Conservation (phyloP, 2,113 vertebrate genomes). For the Hystrix brachyura region DNA sequence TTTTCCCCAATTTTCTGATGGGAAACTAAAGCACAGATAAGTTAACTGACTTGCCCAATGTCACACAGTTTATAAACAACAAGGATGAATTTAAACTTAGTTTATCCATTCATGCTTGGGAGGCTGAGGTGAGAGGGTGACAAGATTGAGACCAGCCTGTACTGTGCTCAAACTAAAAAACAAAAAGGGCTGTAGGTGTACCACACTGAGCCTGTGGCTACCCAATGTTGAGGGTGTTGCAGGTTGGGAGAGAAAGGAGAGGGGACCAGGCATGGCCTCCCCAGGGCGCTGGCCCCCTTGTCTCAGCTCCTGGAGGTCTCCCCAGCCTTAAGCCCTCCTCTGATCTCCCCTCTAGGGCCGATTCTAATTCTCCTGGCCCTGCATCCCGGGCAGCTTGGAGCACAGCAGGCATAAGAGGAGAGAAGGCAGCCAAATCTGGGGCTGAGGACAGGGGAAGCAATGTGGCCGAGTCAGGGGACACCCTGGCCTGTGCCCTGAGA, state of each 20-base stretch:
- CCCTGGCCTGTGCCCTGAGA: not conserved
- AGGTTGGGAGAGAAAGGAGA: not conserved
- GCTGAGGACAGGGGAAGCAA: slow-evolving; percentile 39
- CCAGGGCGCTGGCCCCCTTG: not conserved
- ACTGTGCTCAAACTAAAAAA: not conserved
- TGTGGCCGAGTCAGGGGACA: not conserved
- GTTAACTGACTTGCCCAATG: not conserved
- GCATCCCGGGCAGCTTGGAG: slow-evolving; percentile 52
- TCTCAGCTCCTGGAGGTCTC: not conserved
- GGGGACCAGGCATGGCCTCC: not conserved
- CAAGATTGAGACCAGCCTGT: not conserved
- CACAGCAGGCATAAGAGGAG: slow-evolving; percentile 51
- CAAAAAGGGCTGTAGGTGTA: not conserved
- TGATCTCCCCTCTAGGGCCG: not conserved
- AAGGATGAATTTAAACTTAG: not conserved
- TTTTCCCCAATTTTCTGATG: slow-evolving; percentile 6
- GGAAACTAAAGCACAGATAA: slow-evolving; percentile 4
- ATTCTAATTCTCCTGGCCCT: not conserved
- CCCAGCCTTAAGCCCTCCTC: not conserved
- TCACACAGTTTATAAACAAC: slow-evolving; percentile 26
- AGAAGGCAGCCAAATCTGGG: slow-evolving; percentile 76
- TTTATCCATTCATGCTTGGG: slow-evolving; percentile 1
- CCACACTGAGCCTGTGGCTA: not conserved
- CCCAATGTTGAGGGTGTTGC: not conserved
- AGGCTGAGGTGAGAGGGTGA: not conserved